Evolutionary conservation across 2,888 invertebrate species (phyloP).

Genomic region (Anoplius nigerrimus): DNA sequence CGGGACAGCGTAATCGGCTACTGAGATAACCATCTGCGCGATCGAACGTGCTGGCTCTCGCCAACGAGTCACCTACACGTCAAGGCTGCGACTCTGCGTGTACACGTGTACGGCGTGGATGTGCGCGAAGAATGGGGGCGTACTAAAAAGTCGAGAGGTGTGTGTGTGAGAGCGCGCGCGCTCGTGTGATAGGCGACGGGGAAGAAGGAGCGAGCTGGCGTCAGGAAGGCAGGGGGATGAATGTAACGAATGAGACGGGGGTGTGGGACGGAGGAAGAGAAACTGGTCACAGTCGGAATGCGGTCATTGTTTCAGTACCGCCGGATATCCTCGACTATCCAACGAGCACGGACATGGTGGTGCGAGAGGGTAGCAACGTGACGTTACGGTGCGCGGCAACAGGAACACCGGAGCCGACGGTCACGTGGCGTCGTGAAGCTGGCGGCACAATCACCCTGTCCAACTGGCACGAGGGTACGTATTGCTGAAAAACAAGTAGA

Average conservation of each 20-base stretch:
- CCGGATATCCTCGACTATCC: slow-evolving; percentile 92
- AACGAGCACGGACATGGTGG: slow-evolving; percentile 90
- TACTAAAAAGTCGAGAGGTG: background rate
- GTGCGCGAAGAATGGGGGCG: background rate
- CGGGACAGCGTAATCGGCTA: slow-evolving; percentile 28
- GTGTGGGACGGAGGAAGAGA: background rate
- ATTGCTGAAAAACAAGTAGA: background rate
- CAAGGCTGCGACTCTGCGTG: background rate
- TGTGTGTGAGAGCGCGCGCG: background rate
- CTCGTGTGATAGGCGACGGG: background rate
- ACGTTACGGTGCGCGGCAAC: slow-evolving; percentile 91
- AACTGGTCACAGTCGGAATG: slow-evolving; percentile 35
- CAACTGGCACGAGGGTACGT: slow-evolving; percentile 67
- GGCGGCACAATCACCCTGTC: slow-evolving; percentile 78
- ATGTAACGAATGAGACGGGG: background rate
- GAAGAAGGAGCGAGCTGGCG: background rate
- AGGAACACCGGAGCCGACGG: slow-evolving; percentile 89
- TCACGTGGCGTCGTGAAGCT: slow-evolving; percentile 89
- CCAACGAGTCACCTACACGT: no score
- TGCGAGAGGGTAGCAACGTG: slow-evolving; percentile 90
- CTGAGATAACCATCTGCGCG: slow-evolving; percentile 1
- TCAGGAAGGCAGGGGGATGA: background rate
- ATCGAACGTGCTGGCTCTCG: no score
- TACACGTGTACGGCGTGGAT: background rate
- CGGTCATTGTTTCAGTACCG: slow-evolving; percentile 80